Evolutionary conservation across 2,113 vertebrate species (phyloP).

Genomic region (Gymnogyps californianus): DNA sequence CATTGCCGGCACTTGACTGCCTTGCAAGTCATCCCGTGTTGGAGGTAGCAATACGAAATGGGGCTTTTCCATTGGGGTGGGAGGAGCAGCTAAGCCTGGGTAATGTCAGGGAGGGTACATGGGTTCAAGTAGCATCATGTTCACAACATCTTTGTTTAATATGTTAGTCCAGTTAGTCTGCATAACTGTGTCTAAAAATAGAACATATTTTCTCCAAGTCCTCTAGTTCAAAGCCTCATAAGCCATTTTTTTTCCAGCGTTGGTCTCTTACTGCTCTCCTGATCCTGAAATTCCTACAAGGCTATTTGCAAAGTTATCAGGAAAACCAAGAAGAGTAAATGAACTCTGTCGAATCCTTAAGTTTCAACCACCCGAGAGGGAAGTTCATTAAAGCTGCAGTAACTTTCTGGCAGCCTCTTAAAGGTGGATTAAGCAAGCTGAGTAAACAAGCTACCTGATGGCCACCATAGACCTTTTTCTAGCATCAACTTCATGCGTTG

Average conservation of each 20-base stretch:
- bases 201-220: conserved; percentile 18
- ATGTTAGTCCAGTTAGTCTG: conserved; percentile 50
- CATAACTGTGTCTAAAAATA: conserved; percentile 53
- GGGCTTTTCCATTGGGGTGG: not conserved
- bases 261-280: not conserved
- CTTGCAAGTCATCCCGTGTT: not conserved
- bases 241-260: not conserved
- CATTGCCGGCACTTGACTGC: not conserved
- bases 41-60: not conserved
- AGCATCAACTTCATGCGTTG: not conserved
- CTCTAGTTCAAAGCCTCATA: conserved; percentile 16
- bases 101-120: not conserved
- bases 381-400: conserved; percentile 34
- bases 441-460: not conserved
- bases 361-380: not conserved
- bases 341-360: not conserved
- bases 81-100: conserved; percentile 3
- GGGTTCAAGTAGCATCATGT: conserved; percentile 52
- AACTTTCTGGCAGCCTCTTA: not conserved
- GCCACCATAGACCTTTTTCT: not conserved
- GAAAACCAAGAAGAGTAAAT: not conserved
- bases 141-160: conserved; percentile 50
- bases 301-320: not conserved
- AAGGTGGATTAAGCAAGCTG: not conserved
- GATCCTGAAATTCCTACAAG: not conserved